Base-by-base conservation (phyloP, 2,113 vertebrate genomes). In the Hippocampus abdominalis region DNA sequence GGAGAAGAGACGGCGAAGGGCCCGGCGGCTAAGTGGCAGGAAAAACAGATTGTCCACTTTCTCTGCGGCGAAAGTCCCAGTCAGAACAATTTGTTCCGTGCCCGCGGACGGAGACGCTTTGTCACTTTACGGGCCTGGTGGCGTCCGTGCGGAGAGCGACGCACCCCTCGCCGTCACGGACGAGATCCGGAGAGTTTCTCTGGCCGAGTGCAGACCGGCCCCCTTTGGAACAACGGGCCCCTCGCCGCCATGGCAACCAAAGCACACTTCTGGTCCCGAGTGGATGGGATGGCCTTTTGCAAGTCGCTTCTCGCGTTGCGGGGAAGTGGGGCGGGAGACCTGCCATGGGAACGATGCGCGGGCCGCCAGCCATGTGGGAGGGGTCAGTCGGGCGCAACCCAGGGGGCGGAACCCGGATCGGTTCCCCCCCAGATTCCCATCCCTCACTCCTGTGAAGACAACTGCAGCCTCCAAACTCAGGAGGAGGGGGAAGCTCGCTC, bases 361-460 rank as follows among this genome's bases (percentile, higher is more conserved):
- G 32, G 32, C 32, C 32, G 36, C 69, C 53, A 72, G 59, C 15
- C 72, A 74, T 78, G 81, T 79, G 80, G 84, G 82, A 70, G 72
- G 82, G 74, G 68, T 77, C 72, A 82, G 69, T 62, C 67, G 18
- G 27, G 29, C 60, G 0, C 64, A 77, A 42, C 15, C 20, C 21
- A 70, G 11, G 79, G 32, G 73, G 72, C 66, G 13, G 71, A 73
- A 64, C 73, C 70, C 66, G 75, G 4, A 77, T 23, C 25, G 39
- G 56, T 25, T 16, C 75, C 57, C 57, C 64, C 64, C 8, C 56
- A 42, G 8, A 29, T 36, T 4, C 60, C 42, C 66, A 68, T 63
- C 51, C 23, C 70, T 64, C 57, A 71, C 74, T 57, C 73, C 68
- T 16, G 32, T 36, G 20, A 60, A 20, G 40, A 73, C 53, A 44